Conservation (phyloP, 2,113 vertebrate genomes). For the Percina caprodes region DNA sequence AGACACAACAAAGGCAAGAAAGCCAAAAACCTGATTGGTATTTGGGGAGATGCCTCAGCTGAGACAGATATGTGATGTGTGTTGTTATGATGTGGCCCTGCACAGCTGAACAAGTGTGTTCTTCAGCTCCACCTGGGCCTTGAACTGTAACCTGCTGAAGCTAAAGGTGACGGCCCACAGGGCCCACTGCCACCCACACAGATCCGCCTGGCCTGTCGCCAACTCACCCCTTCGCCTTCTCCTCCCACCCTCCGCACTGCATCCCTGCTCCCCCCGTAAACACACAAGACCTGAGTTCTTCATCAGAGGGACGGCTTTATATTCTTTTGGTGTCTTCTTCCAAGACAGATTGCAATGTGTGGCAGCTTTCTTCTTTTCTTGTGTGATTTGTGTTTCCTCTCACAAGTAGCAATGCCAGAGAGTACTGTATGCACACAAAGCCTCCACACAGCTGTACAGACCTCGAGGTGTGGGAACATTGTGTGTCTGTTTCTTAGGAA, state of each 20-base stretch:
- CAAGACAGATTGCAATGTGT: background rate
- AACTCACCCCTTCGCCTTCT: background rate
- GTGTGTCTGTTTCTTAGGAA: slow-evolving; percentile 4
- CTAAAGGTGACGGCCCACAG: slow-evolving; percentile 45
- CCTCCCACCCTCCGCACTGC: background rate
- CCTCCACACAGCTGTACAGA: slow-evolving; percentile 8
- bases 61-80: background rate
- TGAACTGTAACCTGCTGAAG: slow-evolving; percentile 38
- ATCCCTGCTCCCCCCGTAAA: slow-evolving; percentile 9
- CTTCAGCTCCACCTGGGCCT: slow-evolving; percentile 53
- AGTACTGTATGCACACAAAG: background rate
- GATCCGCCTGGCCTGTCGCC: slow-evolving; percentile 12
- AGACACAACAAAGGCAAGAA: slow-evolving; percentile 28
- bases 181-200: slow-evolving; percentile 37
- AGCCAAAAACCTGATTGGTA: slow-evolving; percentile 21
- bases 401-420: background rate
- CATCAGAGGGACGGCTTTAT: background rate
- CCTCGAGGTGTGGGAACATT: slow-evolving; percentile 9
- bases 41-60: slow-evolving; percentile 29
- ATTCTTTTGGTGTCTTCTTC: slow-evolving; percentile 19
- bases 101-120: slow-evolving; percentile 7
- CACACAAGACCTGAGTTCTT: background rate
- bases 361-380: background rate
- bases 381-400: background rate
- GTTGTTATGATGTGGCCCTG: background rate